These are phyloP conservation scores for Drosophila neotestacea DNA, from an alignment of 2,888 invertebrate species.

Conservation along the genomic window DNA sequence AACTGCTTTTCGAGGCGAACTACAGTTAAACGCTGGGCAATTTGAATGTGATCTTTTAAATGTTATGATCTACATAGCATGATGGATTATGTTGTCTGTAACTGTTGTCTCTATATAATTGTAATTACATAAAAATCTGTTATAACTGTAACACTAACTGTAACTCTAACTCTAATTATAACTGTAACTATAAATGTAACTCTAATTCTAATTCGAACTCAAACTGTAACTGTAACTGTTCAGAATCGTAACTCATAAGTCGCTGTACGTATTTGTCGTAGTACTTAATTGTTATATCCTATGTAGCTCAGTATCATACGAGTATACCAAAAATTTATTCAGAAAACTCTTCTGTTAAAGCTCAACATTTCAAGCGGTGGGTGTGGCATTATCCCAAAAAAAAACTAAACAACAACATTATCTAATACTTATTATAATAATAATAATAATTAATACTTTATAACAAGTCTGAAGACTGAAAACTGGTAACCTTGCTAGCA, in stretches of 20 bases:
- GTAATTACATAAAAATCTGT: slow-evolving; percentile 14
- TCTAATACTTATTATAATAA: background rate
- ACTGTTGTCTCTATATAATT: slow-evolving; percentile 18
- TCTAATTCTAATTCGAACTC: slow-evolving; percentile 20
- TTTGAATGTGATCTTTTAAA: slow-evolving; percentile 57
- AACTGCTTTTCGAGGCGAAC: slow-evolving; percentile 39
- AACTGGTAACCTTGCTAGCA: slow-evolving; percentile 40
- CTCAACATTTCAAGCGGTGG: slow-evolving; percentile 47
- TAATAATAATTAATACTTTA: slow-evolving; percentile 15
- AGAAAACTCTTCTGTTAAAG: slow-evolving; percentile 31
- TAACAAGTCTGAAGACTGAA: slow-evolving; percentile 59
- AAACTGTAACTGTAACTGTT: slow-evolving; percentile 22
- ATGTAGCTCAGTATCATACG: slow-evolving; percentile 32
- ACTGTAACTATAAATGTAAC: slow-evolving; percentile 7
- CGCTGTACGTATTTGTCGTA: slow-evolving; percentile 28
- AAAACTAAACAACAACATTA: background rate
- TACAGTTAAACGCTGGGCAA: slow-evolving; percentile 37
- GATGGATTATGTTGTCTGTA: slow-evolving; percentile 31
- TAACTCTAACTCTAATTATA: background rate
- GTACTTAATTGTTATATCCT: slow-evolving; percentile 11
- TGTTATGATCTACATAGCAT: slow-evolving; percentile 38
- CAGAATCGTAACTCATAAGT: slow-evolving; percentile 16
- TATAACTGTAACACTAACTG: slow-evolving; percentile 29
- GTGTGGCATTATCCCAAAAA: slow-evolving; percentile 29
- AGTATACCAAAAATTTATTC: background rate